Evolutionary conservation across 2,888 invertebrate genomes (phyloP), one percentile per base, ranked within the genome.

Genomic region (Aproaerema taeniolella): DNA sequence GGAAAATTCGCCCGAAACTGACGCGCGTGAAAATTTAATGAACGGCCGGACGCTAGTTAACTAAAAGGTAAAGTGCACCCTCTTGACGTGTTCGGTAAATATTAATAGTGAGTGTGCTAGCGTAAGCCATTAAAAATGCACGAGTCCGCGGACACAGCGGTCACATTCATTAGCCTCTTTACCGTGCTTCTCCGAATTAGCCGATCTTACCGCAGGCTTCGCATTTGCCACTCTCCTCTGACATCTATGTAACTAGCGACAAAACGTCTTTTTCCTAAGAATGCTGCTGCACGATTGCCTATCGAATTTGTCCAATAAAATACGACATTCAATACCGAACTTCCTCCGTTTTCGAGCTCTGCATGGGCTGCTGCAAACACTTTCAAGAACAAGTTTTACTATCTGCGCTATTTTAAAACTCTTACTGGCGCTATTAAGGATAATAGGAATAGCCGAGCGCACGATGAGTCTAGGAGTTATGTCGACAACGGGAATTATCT

Each of bases 11-110:
- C 70, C 82, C 82, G 76, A 85, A 86, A 85, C 85, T 83, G 86
- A 85, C 85, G 85, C 86, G 85, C 86, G 86, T 86, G 86, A 86
- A 86, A 86, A 86, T 86, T 86, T 86, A 86, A 86, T 86, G 86
- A 86, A 86, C 86, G 79, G 80, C 83, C 81, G 85, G 85, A 83
- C 85, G 85, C 82, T 85, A 86, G 86, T 86, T 85, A 83, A 83
- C 85, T 86, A 85, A 85, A 86, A 86, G 86, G 86, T 85, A 85
- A 86, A 86, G 83, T 85, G 85, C 85, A 83, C 86, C 85, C 86
- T 85, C 86, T 86, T 85, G 83, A 85, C 85, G 85, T 83, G 83
- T 82, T 83, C 83, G 85, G 82, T 82, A 82, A 86, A 86, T 85
- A 86, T 85, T 85, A 83, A 86, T 83, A 85, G 83, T 78, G 83